phyloP scores from a whole-genome alignment of 2,113 vertebrate genomes.

The Myanophis thanlyinensis region DNA sequence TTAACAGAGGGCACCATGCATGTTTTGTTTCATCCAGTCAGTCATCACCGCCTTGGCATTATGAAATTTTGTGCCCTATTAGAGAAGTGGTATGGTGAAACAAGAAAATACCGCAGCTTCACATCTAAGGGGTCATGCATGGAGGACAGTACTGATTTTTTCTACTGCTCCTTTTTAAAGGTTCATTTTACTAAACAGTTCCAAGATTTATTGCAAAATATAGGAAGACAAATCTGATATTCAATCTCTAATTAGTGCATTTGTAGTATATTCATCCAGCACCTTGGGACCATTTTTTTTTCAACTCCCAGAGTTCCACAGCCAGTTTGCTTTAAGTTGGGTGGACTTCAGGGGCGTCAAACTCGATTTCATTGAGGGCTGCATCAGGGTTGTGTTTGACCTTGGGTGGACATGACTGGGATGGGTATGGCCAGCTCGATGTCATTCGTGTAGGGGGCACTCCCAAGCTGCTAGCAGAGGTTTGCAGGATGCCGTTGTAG shows the following conservation, averaged over 20 bases:
- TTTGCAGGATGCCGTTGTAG: too few relatives aligned
- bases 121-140: not conserved
- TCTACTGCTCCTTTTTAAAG: not conserved
- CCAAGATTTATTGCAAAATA: not conserved
- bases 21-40: not conserved
- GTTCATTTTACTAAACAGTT: not conserved
- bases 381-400: too few relatives aligned
- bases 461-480: too few relatives aligned
- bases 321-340: too few relatives aligned
- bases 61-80: not conserved
- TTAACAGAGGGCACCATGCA: not conserved
- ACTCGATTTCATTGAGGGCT: too few relatives aligned
- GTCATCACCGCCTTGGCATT: not conserved
- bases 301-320: too few relatives aligned
- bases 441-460: too few relatives aligned
- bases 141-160: not conserved
- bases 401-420: too few relatives aligned
- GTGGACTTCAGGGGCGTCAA: too few relatives aligned
- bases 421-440: too few relatives aligned
- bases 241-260: not conserved
- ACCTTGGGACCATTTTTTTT: not conserved
- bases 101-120: not conserved
- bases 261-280: not conserved
- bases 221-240: not conserved
- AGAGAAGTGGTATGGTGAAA: not conserved